These are phyloP conservation scores for Hemicrepidius hirtus DNA, from an alignment of 2,888 invertebrate genomes.

Conservation along the genomic window DNA sequence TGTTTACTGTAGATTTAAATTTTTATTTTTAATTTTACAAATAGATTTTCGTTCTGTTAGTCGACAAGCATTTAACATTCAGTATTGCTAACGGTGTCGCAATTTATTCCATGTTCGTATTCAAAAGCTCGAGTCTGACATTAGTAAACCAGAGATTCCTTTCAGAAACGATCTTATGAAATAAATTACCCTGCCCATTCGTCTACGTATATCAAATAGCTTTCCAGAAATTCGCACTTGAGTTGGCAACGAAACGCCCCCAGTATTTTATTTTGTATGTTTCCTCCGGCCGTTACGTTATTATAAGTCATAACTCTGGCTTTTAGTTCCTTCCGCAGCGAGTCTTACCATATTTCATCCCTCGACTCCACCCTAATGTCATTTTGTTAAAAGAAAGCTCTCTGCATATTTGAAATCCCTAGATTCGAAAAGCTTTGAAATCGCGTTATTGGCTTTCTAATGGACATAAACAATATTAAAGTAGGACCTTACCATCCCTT, in stretches of 20 bases:
- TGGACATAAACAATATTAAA: neutral
- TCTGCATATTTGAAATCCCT: neutral
- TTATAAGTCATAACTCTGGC: slow-evolving; percentile 20
- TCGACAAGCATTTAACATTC: no score
- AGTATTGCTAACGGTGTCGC: no score
- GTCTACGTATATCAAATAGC: neutral
- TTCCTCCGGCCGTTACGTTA: slow-evolving; percentile 14
- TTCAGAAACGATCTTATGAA: neutral
- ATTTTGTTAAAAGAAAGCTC: slow-evolving; percentile 1
- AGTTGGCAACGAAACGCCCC: slow-evolving; percentile 15
- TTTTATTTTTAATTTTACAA: no score
- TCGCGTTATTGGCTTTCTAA: neutral
- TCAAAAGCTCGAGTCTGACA: neutral
- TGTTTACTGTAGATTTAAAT: no score
- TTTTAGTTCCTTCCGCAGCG: slow-evolving; percentile 10
- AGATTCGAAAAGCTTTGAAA: neutral
- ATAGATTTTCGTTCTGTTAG: no score
- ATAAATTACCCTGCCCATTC: neutral
- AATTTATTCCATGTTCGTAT: no score
- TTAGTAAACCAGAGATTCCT: slow-evolving; percentile 1
- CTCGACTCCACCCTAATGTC: slow-evolving; percentile 2
- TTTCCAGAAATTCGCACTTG: slow-evolving; percentile 5
- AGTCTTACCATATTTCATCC: slow-evolving; percentile 12
- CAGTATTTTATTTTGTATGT: slow-evolving; percentile 21
- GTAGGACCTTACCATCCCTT: neutral